Evolutionary conservation across 2,888 invertebrate genomes (phyloP).

Genomic region (Drosophila borealis): DNA sequence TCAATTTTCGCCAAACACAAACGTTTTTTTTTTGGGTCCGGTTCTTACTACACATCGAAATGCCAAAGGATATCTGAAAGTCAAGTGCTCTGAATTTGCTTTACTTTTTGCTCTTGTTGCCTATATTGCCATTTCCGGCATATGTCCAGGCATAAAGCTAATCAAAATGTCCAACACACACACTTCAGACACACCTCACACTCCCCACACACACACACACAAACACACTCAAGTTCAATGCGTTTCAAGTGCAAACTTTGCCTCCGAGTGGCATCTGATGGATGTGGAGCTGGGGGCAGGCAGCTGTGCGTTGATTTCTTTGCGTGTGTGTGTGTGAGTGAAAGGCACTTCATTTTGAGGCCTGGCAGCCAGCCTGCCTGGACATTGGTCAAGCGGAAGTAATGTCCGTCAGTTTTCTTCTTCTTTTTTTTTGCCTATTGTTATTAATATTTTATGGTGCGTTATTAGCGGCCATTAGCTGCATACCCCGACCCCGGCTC

Average conservation of each 20-base stretch:
- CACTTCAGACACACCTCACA: conserved; percentile 33
- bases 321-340: conserved; percentile 17
- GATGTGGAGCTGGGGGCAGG: conserved; percentile 9
- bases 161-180: conserved; percentile 75
- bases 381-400: conserved; percentile 60
- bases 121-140: conserved; percentile 63
- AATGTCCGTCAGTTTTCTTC: conserved; percentile 33
- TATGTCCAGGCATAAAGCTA: conserved; percentile 69
- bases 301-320: conserved; percentile 14
- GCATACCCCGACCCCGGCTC: background rate
- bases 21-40: background rate
- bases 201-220: conserved; percentile 22
- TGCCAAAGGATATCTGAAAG: conserved; percentile 48
- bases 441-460: conserved; percentile 73
- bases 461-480: conserved; percentile 70
- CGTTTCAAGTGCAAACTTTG: conserved; percentile 68
- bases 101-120: conserved; percentile 23
- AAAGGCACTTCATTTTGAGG: conserved; percentile 49
- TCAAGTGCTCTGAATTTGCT: conserved; percentile 27
- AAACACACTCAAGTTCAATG: conserved; percentile 43
- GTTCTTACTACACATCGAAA: background rate
- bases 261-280: conserved; percentile 28
- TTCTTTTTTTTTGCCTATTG: conserved; percentile 27
- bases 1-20: background rate
- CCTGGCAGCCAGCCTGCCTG: conserved; percentile 14